Conservation (phyloP, 2,797 vertebrate species). For the Hybognathus amarus region DNA sequence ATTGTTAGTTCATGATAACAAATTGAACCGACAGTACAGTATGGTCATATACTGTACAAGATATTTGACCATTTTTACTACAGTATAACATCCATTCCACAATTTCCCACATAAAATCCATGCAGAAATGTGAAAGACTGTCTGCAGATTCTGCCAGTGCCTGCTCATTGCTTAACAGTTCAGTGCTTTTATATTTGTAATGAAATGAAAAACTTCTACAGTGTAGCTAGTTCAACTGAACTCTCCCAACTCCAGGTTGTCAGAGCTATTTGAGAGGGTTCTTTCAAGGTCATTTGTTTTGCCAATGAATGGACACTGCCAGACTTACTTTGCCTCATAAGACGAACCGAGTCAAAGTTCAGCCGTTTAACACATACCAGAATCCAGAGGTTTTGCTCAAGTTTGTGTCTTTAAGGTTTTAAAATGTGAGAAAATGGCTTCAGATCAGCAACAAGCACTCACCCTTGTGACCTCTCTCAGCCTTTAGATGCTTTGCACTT, state of each 20-base stretch:
- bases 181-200: conserved; percentile 47
- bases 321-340: conserved; percentile 36
- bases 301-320: conserved; percentile 13
- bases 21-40: neutral
- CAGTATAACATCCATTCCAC: neutral
- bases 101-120: neutral
- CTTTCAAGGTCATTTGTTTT: conserved; percentile 36
- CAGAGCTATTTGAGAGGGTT: conserved; percentile 14
- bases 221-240: conserved; percentile 25
- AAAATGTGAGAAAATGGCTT: conserved; percentile 26
- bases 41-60: neutral
- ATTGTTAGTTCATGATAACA: neutral
- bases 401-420: conserved; percentile 18
- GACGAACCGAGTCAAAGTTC: conserved; percentile 27
- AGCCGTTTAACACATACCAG: conserved; percentile 23
- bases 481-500: conserved; percentile 33
- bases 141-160: neutral
- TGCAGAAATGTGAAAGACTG: neutral
- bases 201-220: conserved; percentile 43
- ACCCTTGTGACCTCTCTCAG: conserved; percentile 31
- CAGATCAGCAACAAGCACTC: conserved; percentile 41
- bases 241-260: conserved; percentile 5
- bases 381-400: conserved; percentile 29
- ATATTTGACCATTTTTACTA: neutral
- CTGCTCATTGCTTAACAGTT: conserved; percentile 13